Conservation (phyloP, 2,888 invertebrate species). For the Drosophila mulleri region DNA sequence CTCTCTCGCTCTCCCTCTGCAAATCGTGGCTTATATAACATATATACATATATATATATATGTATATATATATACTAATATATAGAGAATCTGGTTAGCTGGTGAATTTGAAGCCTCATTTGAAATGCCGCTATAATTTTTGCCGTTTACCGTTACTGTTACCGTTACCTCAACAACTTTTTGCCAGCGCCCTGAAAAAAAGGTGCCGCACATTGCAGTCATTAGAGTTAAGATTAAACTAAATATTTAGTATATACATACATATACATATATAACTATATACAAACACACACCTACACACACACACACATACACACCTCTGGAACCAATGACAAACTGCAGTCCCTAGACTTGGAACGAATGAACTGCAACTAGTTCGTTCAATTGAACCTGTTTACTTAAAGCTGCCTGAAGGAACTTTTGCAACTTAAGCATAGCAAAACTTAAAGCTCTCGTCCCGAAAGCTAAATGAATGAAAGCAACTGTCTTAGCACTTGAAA, state of each 20-base stretch:
- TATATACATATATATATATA: not conserved
- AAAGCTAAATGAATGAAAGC: conserved; percentile 9
- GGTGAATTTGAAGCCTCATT: conserved; percentile 9
- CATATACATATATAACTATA: not conserved
- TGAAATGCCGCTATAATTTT: conserved; percentile 41
- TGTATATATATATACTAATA: not conserved
- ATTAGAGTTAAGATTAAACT: conserved; percentile 55
- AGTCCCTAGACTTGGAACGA: conserved; percentile 31
- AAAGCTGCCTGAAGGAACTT: conserved; percentile 41
- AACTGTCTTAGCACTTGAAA: conserved; percentile 31
- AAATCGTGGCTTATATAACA: not conserved
- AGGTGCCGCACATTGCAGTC: conserved; percentile 53
- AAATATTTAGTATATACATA: not conserved
- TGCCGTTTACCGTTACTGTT: conserved; percentile 48
- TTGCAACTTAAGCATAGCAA: conserved; percentile 21
- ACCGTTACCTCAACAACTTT: conserved; percentile 60
- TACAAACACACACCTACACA: conserved; percentile 1
- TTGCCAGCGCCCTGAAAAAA: conserved; percentile 34
- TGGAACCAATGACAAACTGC: conserved; percentile 32
- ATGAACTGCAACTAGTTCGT: conserved; percentile 7
- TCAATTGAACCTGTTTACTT: conserved; percentile 21
- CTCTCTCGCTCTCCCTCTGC: not conserved
- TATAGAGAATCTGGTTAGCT: conserved; percentile 16
- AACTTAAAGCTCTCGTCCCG: conserved; percentile 22
- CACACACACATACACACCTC: not conserved